Evolutionary conservation across 2,113 vertebrate species (phyloP).

Genomic region (Romanogobio albipinnatus): DNA sequence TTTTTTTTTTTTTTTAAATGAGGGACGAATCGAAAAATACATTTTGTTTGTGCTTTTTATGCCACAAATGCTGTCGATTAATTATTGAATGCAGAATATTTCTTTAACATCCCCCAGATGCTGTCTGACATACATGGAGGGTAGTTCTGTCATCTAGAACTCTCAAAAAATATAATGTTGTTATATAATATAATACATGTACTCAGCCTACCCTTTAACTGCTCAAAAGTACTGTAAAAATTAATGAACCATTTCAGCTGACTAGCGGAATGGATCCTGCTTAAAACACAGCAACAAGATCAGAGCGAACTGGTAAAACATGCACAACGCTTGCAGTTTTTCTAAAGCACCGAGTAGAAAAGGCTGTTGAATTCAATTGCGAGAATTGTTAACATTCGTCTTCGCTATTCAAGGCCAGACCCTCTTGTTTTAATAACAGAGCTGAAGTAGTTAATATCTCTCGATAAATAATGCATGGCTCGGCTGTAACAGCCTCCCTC

Average conservation of each 20-base stretch:
- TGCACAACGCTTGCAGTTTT: constrained; percentile 31
- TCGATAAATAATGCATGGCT: constrained; percentile 64
- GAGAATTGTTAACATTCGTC: constrained; percentile 62
- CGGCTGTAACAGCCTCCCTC: constrained; percentile 53
- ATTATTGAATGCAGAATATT: not conserved
- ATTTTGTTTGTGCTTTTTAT: too few species aligned
- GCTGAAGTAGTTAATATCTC: constrained; percentile 66
- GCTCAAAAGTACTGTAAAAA: not conserved
- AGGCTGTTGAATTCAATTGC: constrained; percentile 60
- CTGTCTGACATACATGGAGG: not conserved
- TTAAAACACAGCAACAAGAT: constrained; percentile 25
- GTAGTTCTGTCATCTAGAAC: not conserved
- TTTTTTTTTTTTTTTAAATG: not conserved
- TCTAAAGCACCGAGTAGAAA: constrained; percentile 18
- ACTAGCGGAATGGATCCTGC: not conserved
- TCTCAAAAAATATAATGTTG: not conserved
- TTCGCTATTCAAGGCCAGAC: constrained; percentile 58
- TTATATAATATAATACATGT: not conserved
- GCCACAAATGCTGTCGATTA: too few species aligned
- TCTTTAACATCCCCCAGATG: not conserved
- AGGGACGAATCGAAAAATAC: too few species aligned
- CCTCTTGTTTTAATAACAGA: constrained; percentile 64
- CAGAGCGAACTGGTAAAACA: constrained; percentile 37
- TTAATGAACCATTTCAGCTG: constrained; percentile 15
- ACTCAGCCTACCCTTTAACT: not conserved